These are phyloP conservation scores for Bothrops jararaca DNA, from an alignment of 2,113 vertebrate genomes.

Conservation along the genomic window DNA sequence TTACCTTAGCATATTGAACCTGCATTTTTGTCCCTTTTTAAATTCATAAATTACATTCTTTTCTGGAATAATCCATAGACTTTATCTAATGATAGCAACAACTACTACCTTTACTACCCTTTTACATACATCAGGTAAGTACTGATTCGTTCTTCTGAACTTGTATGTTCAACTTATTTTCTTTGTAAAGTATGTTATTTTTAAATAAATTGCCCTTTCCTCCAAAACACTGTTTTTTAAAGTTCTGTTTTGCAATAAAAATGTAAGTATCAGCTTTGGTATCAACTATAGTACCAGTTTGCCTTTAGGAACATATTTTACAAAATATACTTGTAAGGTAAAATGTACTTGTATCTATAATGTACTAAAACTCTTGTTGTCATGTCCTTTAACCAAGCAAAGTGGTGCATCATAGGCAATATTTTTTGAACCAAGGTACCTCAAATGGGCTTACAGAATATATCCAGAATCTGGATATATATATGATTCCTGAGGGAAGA, in stretches of 20 bases:
- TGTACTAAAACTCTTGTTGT: background rate
- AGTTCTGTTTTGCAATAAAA: background rate
- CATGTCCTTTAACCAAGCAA: background rate
- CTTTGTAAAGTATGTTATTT: background rate
- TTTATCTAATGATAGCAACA: background rate
- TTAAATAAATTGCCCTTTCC: background rate
- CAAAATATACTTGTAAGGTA: background rate
- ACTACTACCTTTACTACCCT: background rate
- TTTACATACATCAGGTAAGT: background rate
- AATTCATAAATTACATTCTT: background rate
- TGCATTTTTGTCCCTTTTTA: background rate
- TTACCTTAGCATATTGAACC: background rate
- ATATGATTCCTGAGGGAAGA: background rate
- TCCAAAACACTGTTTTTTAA: background rate
- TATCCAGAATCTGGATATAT: background rate
- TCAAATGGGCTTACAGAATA: too few species aligned
- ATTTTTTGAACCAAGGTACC: background rate
- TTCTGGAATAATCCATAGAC: background rate
- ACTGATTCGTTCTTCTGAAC: background rate
- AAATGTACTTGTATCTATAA: background rate
- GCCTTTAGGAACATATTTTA: background rate
- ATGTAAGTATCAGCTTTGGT: background rate
- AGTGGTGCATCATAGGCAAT: background rate
- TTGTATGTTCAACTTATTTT: background rate
- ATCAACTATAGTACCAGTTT: background rate